Evolutionary conservation across 1,140 invertebrate species (phyloP).

Genomic region (Papilio xuthus): DNA sequence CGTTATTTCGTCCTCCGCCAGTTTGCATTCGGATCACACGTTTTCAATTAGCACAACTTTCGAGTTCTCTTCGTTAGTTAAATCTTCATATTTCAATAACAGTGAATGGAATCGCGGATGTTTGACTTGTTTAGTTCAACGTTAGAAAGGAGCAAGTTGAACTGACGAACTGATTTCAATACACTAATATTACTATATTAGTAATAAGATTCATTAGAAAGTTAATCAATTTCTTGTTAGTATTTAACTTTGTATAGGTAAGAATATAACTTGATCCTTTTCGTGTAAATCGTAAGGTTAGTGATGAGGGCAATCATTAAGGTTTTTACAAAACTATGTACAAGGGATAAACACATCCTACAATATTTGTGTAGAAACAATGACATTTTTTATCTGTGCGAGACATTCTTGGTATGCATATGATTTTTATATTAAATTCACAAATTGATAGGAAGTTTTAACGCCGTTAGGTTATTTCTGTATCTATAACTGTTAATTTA

Average conservation of each 20-base stretch:
- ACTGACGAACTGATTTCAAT: not conserved
- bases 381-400: too few relatives aligned
- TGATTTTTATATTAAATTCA: too few relatives aligned
- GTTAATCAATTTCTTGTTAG: not conserved
- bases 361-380: too few relatives aligned
- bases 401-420: too few relatives aligned
- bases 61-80: constrained; percentile 13
- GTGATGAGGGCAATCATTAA: too few relatives aligned
- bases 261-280: too few relatives aligned
- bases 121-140: not conserved
- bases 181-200: not conserved
- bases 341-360: too few relatives aligned
- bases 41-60: constrained; percentile 1
- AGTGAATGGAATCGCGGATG: not conserved
- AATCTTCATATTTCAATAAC: constrained; percentile 19
- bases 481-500: not conserved
- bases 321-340: too few relatives aligned
- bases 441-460: too few relatives aligned
- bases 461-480: too few relatives aligned
- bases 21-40: not conserved
- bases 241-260: too few relatives aligned
- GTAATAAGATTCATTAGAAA: not conserved
- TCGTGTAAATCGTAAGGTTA: too few relatives aligned
- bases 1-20: not conserved
- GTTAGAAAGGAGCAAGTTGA: not conserved